Evolutionary conservation across 2,888 invertebrate genomes (phyloP).

Genomic region (Clivina fossor): DNA sequence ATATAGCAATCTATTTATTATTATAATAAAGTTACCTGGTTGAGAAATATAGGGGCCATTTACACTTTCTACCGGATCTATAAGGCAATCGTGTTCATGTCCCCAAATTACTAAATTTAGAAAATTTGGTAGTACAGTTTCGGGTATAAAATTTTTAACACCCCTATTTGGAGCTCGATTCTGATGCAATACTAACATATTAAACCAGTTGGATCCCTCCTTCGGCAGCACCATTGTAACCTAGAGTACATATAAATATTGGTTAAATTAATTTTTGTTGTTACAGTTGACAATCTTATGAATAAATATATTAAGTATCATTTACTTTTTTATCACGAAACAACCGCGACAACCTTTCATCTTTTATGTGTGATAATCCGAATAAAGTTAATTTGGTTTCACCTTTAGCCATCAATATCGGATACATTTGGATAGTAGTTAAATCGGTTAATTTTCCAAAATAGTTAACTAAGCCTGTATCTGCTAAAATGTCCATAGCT

Average conservation of each 20-base stretch:
- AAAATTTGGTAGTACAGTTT: conserved; percentile 77
- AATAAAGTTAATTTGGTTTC: conserved; percentile 83
- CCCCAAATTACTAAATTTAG: conserved; percentile 95
- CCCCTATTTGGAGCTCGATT: conserved; percentile 81
- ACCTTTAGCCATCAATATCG: conserved; percentile 84
- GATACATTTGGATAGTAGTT: conserved; percentile 69
- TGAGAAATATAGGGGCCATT: conserved; percentile 66
- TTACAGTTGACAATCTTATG: no score
- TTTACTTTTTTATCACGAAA: conserved; percentile 72
- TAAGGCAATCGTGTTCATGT: conserved; percentile 93
- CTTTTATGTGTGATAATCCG: conserved; percentile 91
- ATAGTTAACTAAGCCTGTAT: conserved; percentile 89
- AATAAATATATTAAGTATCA: neutral
- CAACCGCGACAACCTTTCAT: conserved; percentile 81
- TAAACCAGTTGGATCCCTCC: conserved; percentile 78
- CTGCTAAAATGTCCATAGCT: conserved; percentile 83
- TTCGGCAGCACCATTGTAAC: conserved; percentile 66
- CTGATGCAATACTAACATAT: conserved; percentile 90
- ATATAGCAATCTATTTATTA: no score
- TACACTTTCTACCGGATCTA: conserved; percentile 64
- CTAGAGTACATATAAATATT: no score
- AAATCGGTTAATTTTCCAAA: conserved; percentile 89
- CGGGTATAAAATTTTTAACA: conserved; percentile 77
- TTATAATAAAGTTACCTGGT: no score
- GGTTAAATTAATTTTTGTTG: no score